These are phyloP conservation scores for Hypocryptadius cinnamomeus DNA, from an alignment of 2,113 vertebrate genomes.

Conservation along the genomic window DNA sequence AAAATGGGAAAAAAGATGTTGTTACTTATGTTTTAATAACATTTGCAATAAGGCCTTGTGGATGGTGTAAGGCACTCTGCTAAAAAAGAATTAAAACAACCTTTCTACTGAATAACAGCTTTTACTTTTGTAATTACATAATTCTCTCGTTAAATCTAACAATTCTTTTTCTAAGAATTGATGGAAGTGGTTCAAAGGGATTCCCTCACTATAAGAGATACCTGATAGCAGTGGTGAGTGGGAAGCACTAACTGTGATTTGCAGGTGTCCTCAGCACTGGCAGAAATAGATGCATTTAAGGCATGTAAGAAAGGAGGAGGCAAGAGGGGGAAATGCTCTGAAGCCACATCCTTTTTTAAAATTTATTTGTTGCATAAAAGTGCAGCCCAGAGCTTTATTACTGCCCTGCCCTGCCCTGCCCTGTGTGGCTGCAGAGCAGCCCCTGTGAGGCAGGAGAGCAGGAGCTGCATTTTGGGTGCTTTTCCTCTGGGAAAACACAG, in stretches of 20 bases:
- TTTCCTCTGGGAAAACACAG: neutral
- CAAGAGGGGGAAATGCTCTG: no score
- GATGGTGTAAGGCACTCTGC: neutral
- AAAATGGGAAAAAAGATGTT: neutral
- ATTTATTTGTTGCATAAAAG: neutral
- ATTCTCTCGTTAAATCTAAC: neutral
- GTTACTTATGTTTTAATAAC: neutral
- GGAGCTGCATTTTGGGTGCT: neutral
- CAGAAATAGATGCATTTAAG: neutral
- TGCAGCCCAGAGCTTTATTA: neutral
- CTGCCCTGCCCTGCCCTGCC: neutral
- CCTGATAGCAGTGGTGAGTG: neutral
- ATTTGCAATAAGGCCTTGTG: neutral
- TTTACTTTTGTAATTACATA: neutral
- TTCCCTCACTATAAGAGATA: neutral
- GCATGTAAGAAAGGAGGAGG: neutral
- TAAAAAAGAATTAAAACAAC: neutral
- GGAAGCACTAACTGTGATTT: neutral
- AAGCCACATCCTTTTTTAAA: neutral
- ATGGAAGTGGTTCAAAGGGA: neutral
- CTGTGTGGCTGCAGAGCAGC: neutral
- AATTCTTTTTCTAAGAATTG: neutral
- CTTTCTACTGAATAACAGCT: neutral
- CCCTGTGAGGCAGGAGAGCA: neutral
- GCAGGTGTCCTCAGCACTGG: neutral